Conservation (phyloP, 1,140 invertebrate genomes). For the Ridgeia piscesae region DNA sequence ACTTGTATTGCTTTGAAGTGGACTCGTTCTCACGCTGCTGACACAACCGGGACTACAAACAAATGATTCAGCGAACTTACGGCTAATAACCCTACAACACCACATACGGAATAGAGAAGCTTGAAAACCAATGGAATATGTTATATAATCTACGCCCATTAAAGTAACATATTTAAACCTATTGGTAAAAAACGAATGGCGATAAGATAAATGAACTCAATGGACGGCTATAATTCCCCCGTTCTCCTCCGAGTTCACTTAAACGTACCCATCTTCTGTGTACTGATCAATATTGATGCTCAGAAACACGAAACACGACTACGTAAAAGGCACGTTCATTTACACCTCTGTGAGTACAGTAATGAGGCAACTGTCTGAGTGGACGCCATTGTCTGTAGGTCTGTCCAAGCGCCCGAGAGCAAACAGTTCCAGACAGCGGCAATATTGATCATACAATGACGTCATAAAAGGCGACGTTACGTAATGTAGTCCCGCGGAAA, state of each 20-base stretch:
- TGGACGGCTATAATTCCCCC: neutral
- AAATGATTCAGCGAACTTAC: no score
- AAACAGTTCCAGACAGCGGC: neutral
- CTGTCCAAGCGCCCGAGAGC: neutral
- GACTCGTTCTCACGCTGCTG: no score
- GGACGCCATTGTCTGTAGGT: neutral
- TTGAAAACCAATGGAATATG: neutral
- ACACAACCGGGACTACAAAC: no score
- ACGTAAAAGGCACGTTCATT: neutral
- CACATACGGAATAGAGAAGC: no score
- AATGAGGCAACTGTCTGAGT: neutral
- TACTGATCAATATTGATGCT: neutral
- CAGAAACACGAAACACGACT: neutral
- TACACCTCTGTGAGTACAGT: neutral
- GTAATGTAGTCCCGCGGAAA: neutral
- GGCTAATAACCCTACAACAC: no score
- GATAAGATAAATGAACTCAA: neutral
- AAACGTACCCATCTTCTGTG: neutral
- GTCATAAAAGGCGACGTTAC: neutral
- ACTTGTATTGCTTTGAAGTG: no score
- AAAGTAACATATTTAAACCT: neutral
- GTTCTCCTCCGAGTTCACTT: neutral
- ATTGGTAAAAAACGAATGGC: neutral
- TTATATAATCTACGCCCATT: neutral
- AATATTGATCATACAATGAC: neutral